phyloP scores from a whole-genome alignment of 1,140 invertebrate genomes.

The Octopus sinensis region DNA sequence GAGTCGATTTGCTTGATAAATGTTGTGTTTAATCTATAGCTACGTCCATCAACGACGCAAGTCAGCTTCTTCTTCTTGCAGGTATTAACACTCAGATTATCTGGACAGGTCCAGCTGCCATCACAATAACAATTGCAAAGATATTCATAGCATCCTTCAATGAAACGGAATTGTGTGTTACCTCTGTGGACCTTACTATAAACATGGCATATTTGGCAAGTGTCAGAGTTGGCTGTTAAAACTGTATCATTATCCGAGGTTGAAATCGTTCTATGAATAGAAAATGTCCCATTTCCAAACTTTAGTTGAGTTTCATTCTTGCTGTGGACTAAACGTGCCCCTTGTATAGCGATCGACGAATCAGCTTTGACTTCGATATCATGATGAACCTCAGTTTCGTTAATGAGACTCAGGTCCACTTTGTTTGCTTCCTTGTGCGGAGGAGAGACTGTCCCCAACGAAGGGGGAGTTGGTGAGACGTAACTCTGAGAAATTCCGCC shows the following conservation, averaged over 20 bases:
- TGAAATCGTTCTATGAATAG: neutral
- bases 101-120: slow-evolving; percentile 34
- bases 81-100: slow-evolving; percentile 28
- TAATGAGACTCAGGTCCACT: neutral
- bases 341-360: neutral
- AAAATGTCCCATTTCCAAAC: too few relatives aligned
- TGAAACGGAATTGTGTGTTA: slow-evolving; percentile 31
- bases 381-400: neutral
- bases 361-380: neutral
- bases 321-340: neutral
- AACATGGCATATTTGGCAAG: slow-evolving; percentile 32
- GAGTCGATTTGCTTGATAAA: neutral
- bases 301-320: neutral
- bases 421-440: neutral
- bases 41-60: neutral
- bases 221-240: neutral
- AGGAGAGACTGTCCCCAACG: neutral
- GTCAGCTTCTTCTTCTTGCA: slow-evolving; percentile 11
- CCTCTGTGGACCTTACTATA: slow-evolving; percentile 22
- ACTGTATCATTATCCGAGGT: neutral
- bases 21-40: neutral
- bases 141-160: slow-evolving; percentile 36
- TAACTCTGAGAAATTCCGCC: neutral
- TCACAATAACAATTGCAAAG: slow-evolving; percentile 39
- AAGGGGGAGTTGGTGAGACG: neutral